These are phyloP conservation scores for Scomber scombrus DNA, from an alignment of 2,113 vertebrate species.

Conservation along the genomic window DNA sequence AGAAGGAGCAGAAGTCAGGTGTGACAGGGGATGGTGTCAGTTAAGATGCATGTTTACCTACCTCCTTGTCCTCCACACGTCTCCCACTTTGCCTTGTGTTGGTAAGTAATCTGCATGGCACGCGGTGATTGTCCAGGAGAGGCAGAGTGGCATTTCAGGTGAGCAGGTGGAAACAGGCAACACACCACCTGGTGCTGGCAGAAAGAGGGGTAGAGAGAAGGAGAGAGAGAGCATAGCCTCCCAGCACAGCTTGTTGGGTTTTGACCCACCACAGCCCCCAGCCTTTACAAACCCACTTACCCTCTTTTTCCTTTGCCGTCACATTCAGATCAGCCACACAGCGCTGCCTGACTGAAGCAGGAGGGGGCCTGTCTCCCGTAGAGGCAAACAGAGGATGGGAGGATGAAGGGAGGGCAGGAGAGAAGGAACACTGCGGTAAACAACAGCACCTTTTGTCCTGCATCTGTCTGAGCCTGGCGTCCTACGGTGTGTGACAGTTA, in stretches of 20 bases:
- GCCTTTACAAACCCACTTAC: slow-evolving; percentile 21
- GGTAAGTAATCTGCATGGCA: slow-evolving; percentile 70
- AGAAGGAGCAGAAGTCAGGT: slow-evolving; percentile 46
- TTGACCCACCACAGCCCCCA: slow-evolving; percentile 76
- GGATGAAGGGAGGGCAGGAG: slow-evolving; percentile 64
- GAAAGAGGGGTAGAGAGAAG: slow-evolving; percentile 22
- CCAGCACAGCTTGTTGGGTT: slow-evolving; percentile 85
- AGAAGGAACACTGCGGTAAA: slow-evolving; percentile 72
- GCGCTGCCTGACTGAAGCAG: slow-evolving; percentile 59
- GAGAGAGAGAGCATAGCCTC: slow-evolving; percentile 43
- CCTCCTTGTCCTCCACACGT: slow-evolving; percentile 70
- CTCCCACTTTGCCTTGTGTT: slow-evolving; percentile 46
- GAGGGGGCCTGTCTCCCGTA: slow-evolving; percentile 58
- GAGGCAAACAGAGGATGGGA: slow-evolving; percentile 61
- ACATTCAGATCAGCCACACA: slow-evolving; percentile 65
- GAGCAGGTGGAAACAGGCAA: slow-evolving; percentile 72
- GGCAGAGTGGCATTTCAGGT: slow-evolving; percentile 61
- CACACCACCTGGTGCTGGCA: slow-evolving; percentile 80
- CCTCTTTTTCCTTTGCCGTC: slow-evolving; percentile 41
- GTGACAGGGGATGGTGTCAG: slow-evolving; percentile 43
- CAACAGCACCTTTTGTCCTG: slow-evolving; percentile 83
- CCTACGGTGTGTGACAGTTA: slow-evolving; percentile 73
- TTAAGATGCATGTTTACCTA: slow-evolving; percentile 60
- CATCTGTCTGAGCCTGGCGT: slow-evolving; percentile 76
- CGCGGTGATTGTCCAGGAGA: slow-evolving; percentile 45